These are phyloP conservation scores for Strigamia transsilvanica DNA, from an alignment of 2,888 invertebrate genomes.

Conservation along the genomic window DNA sequence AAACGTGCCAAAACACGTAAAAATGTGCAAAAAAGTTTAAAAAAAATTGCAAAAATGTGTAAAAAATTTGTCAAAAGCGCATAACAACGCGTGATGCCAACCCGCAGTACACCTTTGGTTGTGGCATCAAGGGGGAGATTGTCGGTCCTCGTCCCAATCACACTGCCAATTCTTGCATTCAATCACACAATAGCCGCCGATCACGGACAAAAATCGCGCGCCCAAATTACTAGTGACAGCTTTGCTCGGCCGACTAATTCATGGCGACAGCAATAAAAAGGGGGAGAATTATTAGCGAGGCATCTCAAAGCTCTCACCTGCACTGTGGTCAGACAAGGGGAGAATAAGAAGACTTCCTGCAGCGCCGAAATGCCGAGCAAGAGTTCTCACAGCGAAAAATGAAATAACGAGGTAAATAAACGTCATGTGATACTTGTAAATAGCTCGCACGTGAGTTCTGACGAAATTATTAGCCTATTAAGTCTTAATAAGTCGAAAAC, in stretches of 20 bases:
- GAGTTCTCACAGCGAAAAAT: slow-evolving; percentile 1
- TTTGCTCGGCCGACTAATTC: slow-evolving; percentile 33
- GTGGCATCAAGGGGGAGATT: background rate
- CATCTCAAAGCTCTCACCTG: slow-evolving; percentile 39
- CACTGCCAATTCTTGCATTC: background rate
- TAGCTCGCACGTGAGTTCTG: background rate
- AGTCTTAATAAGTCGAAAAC: background rate
- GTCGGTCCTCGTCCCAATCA: background rate
- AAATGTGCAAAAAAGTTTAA: no score
- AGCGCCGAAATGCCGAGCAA: background rate
- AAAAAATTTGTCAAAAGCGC: no score
- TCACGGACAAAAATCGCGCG: background rate
- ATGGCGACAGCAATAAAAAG: slow-evolving; percentile 31
- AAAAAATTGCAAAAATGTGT: no score
- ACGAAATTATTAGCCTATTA: background rate
- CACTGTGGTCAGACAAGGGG: slow-evolving; percentile 16
- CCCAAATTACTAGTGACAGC: slow-evolving; percentile 10
- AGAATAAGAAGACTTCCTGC: background rate
- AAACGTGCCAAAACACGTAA: no score
- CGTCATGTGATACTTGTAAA: slow-evolving; percentile 31
- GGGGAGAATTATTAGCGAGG: background rate
- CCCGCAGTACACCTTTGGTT: no score
- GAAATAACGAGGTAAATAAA: slow-evolving; percentile 40
- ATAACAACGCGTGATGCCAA: no score
- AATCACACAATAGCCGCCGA: background rate